Base-by-base conservation (phyloP, 2,888 invertebrate species). In the Ormyrus pomaceus region DNA sequence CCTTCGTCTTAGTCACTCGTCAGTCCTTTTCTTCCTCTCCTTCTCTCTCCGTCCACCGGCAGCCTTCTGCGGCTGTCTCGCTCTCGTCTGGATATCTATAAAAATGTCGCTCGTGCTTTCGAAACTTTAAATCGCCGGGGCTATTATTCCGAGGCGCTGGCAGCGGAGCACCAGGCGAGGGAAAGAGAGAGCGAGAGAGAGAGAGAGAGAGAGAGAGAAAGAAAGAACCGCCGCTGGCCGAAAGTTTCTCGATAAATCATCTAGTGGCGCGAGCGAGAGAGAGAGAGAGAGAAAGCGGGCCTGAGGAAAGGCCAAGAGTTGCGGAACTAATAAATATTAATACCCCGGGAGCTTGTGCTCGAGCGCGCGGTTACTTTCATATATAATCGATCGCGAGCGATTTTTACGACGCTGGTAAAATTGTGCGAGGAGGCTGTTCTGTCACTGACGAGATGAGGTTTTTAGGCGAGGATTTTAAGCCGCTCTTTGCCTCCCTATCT, bases 241-340 rank as follows among this genome's bases (percentile, higher is more conserved):
- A 86, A 88, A 87, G 86, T 88, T 88, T 83, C 77, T 77, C 86
- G 85, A 87, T 87, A 87, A 87, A 88, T 88, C 87, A 88, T 88
- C 84, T 83, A 83, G 82, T 77, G 79, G 82, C 81, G 81, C 80
- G 10, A 8, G 56, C 2, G 64, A 1, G 64, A 13, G 46, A 34
- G 80, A 82, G 80, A 82, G 58, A 59, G 58, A 19, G 51, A 19
- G 71, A 56, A 19, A 53, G 34, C 11, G 58, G 48, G 64, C 70
- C 68, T 69, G 81, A 81, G 79, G 82, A 80, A 82, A 79, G 80
- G 77, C 77, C 78, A 82, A 77, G 82, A 87, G 85, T 86, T 87
- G 84, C 83, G 85, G 83, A 84, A 86, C 87, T 87, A 87, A 87
- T 88, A 88, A 87, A 88, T 88, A 87, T 87, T 85, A 87, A 87